A percentile compares a stretch with the other conserved stretches of the same genome.
Evolutionary conservation across 2,797 vertebrate genomes (phyloP).

Genomic region (Coranthus polyacanthus): DNA sequence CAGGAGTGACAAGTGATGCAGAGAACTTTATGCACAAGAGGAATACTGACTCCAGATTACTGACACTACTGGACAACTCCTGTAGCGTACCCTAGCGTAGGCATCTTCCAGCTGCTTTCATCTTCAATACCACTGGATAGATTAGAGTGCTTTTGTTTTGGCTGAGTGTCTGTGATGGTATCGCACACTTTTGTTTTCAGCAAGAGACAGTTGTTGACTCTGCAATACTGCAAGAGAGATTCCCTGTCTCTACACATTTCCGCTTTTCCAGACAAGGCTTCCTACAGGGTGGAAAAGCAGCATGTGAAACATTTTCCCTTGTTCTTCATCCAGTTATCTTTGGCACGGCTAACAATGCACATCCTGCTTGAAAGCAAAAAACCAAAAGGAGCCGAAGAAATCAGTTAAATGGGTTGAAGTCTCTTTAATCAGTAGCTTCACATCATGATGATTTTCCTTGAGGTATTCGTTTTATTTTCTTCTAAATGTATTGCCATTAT

Average conservation of each 20-base stretch:
- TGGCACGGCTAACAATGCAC: conserved; percentile 18
- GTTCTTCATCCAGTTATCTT: conserved; percentile 32
- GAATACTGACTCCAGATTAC: conserved; percentile 16
- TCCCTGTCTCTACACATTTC: conserved; percentile 33
- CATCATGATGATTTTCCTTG: conserved; percentile 2
- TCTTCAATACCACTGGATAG: conserved; percentile 29
- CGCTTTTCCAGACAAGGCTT: conserved; percentile 32
- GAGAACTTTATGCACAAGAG: conserved; percentile 29
- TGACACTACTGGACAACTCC: conserved; percentile 23
- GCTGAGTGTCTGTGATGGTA: conserved; percentile 40
- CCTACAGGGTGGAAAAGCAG: conserved; percentile 27
- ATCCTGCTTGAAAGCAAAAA: conserved; percentile 20
- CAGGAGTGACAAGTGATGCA: conserved; percentile 56
- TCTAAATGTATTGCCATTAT: not conserved
- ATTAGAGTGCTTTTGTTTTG: conserved; percentile 31
- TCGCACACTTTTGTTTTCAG: conserved; percentile 50
- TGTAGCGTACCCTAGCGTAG: conserved; percentile 3
- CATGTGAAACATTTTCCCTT: conserved; percentile 28
- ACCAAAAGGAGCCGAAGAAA: too few relatives aligned
- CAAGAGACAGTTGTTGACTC: conserved; percentile 53
- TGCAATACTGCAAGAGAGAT: conserved; percentile 45
- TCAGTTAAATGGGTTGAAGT: too few relatives aligned
- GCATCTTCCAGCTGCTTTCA: conserved; percentile 22
- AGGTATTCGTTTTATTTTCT: not conserved
- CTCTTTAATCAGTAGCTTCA: too few relatives aligned